Evolutionary conservation across 37 sponge, comb jelly and placozoan genomes (phyloP).

Genomic region (Crambe crambe): DNA sequence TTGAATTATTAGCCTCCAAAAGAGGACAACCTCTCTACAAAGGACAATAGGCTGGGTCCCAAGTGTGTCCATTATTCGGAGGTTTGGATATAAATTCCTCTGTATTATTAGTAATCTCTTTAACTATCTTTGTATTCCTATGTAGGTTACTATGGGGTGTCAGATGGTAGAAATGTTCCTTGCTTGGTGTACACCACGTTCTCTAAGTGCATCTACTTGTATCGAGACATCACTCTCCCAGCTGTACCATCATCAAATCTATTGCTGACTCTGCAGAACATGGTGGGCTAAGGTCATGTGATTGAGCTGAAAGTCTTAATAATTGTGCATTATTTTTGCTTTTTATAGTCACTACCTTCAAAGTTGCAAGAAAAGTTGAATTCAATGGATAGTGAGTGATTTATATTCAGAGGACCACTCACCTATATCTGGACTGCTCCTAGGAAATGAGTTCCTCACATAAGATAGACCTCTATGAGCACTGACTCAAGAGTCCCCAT

Average conservation of each 20-base stretch:
- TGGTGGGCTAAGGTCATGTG: constrained; percentile 19
- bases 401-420: no score
- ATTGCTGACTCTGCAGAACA: constrained; percentile 5
- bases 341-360: neutral
- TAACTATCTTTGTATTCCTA: neutral
- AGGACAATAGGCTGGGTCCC: no score
- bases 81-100: no score
- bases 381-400: neutral
- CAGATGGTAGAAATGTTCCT: constrained; percentile 34
- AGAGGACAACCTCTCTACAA: no score
- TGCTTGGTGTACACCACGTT: constrained; percentile 81
- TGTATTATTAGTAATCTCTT: neutral
- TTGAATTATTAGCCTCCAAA: neutral
- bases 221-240: constrained; percentile 53
- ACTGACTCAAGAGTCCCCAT: no score
- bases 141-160: constrained; percentile 66
- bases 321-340: neutral
- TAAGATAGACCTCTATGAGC: no score
- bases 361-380: neutral
- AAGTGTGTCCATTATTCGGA: no score
- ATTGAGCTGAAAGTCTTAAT: neutral
- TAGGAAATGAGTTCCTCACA: no score
- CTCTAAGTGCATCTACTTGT: constrained; percentile 52
- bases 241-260: constrained; percentile 57
- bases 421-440: no score